These are phyloP conservation scores for Sarcophaga subvicina DNA, from an alignment of 2,888 invertebrate species.

Conservation along the genomic window DNA sequence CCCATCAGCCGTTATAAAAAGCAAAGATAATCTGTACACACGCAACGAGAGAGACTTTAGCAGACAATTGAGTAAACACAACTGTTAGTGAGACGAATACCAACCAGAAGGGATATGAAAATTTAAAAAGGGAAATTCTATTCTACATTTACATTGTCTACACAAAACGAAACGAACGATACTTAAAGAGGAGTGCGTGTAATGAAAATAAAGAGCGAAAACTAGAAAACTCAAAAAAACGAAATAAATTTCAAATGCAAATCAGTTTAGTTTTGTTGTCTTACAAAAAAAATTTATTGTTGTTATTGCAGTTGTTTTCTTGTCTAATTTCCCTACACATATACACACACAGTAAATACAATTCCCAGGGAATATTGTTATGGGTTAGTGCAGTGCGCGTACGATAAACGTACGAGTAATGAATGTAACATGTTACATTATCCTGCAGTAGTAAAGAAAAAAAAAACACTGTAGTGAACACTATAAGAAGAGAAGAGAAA, in stretches of 20 bases:
- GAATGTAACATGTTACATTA: conserved; percentile 54
- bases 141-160: no score
- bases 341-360: conserved; percentile 29
- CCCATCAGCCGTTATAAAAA: no score
- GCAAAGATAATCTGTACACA: no score
- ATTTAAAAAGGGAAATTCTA: no score
- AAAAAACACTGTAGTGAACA: neutral
- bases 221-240: neutral
- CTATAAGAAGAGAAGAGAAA: neutral
- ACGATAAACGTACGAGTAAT: conserved; percentile 36
- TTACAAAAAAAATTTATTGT: neutral
- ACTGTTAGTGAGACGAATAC: no score
- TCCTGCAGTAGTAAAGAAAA: conserved; percentile 42
- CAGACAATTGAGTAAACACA: no score
- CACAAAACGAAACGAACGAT: no score
- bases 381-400: neutral
- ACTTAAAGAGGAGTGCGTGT: neutral
- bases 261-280: neutral
- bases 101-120: no score
- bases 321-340: conserved; percentile 11
- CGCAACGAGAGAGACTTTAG: no score
- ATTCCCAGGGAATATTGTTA: conserved; percentile 54
- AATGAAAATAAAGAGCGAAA: neutral
- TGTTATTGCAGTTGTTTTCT: neutral
- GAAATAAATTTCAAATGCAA: conserved; percentile 4